Evolutionary conservation across 1,140 invertebrate species (phyloP).

Genomic region (Elysia chlorotica): DNA sequence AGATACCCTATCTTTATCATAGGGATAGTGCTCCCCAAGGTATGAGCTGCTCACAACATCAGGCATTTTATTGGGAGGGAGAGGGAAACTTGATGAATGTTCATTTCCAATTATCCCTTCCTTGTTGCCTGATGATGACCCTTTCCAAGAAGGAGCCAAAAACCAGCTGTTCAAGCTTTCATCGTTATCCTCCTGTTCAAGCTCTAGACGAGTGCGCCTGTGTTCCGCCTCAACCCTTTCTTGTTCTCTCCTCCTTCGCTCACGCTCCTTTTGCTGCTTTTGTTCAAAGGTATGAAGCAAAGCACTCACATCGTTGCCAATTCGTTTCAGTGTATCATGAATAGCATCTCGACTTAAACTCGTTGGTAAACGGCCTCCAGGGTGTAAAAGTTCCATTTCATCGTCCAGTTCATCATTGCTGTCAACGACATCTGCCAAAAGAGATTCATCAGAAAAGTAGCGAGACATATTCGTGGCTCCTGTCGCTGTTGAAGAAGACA

Average conservation of each 20-base stretch:
- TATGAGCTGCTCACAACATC: slow-evolving; percentile 16
- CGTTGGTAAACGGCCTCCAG: no score
- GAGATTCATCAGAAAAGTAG: slow-evolving; percentile 48
- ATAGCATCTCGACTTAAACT: slow-evolving; percentile 40
- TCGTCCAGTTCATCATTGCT: slow-evolving; percentile 52
- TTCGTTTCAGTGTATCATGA: slow-evolving; percentile 39
- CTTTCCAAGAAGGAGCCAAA: no score
- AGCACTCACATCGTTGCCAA: slow-evolving; percentile 45
- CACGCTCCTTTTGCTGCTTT: slow-evolving; percentile 47
- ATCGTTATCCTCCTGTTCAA: slow-evolving; percentile 70
- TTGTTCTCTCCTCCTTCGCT: slow-evolving; percentile 66
- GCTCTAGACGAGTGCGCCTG: slow-evolving; percentile 69
- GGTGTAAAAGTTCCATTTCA: slow-evolving; percentile 39
- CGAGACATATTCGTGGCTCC: no score
- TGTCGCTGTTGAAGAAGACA: no score
- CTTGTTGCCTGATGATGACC: no score
- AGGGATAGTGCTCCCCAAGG: slow-evolving; percentile 7
- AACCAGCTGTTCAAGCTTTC: slow-evolving; percentile 54
- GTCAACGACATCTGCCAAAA: no score
- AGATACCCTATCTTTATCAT: no score
- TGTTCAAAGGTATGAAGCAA: slow-evolving; percentile 38
- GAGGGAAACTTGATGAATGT: no score
- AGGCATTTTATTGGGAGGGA: background rate
- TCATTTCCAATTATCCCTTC: no score
- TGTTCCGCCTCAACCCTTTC: slow-evolving; percentile 69